Evolutionary conservation across 2,888 invertebrate genomes (phyloP).

Genomic region (Ochropleura plecta): DNA sequence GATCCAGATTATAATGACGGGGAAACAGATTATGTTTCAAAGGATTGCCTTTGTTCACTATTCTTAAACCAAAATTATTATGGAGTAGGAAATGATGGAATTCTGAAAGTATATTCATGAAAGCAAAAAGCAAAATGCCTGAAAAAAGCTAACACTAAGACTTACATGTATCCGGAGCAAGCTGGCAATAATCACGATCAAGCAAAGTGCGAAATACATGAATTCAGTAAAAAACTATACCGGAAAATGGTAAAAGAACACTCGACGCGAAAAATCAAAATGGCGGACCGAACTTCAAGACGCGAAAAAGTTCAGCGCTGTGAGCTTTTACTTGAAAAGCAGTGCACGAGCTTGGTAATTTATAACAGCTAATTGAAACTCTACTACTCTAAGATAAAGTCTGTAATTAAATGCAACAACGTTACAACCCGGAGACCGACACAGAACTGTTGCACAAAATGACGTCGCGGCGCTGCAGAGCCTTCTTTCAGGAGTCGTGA

Average conservation of each 20-base stretch:
- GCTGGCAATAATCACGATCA: constrained; percentile 86
- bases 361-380: background rate
- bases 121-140: too few species aligned
- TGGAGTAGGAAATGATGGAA: background rate
- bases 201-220: constrained; percentile 88
- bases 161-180: constrained; percentile 87
- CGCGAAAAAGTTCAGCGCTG: background rate
- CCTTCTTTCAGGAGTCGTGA: constrained; percentile 24
- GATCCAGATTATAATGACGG: too few species aligned
- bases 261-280: background rate
- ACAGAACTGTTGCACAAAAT: constrained; percentile 43
- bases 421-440: constrained; percentile 14
- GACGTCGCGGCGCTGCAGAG: constrained; percentile 44
- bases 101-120: background rate
- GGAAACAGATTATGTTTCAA: too few species aligned
- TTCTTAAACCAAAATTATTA: too few species aligned
- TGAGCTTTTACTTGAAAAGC: background rate
- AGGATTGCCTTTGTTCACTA: too few species aligned
- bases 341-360: background rate
- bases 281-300: background rate
- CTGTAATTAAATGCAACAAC: constrained; percentile 29
- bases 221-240: constrained; percentile 62
- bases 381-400: constrained; percentile 15
- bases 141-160: constrained; percentile 56
- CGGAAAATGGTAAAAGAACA: background rate